phyloP scores from a whole-genome alignment of 2,797 vertebrate species.

The Cryptoprocta ferox region DNA sequence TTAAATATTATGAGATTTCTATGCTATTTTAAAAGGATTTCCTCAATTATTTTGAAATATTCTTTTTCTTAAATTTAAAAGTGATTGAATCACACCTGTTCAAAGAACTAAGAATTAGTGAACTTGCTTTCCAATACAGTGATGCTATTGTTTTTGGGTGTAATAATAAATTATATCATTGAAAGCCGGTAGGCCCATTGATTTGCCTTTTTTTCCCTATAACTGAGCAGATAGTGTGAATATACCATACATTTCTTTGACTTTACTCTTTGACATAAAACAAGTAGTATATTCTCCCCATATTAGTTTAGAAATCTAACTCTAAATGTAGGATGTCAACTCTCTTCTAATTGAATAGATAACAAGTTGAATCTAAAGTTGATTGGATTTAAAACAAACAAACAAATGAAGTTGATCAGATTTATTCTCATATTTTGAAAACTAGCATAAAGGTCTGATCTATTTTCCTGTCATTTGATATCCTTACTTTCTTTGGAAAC shows the following conservation, averaged over 20 bases:
- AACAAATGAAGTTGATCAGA: neutral
- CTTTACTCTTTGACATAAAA: neutral
- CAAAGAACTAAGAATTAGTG: neutral
- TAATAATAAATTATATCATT: neutral
- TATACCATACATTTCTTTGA: neutral
- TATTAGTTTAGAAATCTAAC: neutral
- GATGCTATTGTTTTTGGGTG: neutral
- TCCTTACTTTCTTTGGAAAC: neutral
- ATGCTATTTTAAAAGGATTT: neutral
- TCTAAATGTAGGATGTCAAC: neutral
- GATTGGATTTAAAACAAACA: neutral
- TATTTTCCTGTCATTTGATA: neutral
- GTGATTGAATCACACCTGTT: neutral
- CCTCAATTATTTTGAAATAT: neutral
- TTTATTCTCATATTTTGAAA: neutral
- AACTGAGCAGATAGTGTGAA: neutral
- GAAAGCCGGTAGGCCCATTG: neutral
- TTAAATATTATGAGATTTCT: neutral
- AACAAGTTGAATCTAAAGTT: neutral
- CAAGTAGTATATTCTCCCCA: neutral
- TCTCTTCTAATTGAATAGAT: neutral
- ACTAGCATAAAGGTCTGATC: neutral
- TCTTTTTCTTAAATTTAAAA: conserved; percentile 27
- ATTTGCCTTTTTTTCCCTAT: neutral
- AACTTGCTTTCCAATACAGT: neutral